Percentiles rank a stretch among this genome's conserved stretches.
These are phyloP conservation scores for Leptinotarsa tumamoca DNA, from an alignment of 2,888 invertebrate species.

Conservation along the genomic window DNA sequence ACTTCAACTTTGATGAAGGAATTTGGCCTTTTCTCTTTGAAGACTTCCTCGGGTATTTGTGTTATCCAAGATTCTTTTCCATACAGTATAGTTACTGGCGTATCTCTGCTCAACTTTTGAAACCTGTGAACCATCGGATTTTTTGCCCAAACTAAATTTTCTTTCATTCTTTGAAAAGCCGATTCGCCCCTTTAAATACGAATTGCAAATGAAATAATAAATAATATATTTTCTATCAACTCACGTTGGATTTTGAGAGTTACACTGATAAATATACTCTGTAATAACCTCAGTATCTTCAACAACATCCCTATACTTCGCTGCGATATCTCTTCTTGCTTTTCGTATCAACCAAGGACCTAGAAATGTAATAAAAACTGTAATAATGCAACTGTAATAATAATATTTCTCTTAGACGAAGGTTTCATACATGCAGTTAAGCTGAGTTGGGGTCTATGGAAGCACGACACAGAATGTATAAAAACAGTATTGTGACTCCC, in stretches of 20 bases:
- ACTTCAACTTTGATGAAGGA: constrained; percentile 86
- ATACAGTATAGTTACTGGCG: constrained; percentile 91
- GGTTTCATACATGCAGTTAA: too few relatives aligned
- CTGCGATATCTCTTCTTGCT: constrained; percentile 87
- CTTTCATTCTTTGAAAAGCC: constrained; percentile 86
- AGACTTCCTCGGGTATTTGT: constrained; percentile 81
- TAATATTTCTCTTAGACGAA: too few relatives aligned
- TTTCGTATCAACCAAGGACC: constrained; percentile 90
- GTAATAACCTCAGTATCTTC: constrained; percentile 81
- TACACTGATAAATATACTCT: constrained; percentile 96
- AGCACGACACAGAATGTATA: too few relatives aligned
- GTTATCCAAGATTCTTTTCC: constrained; percentile 97
- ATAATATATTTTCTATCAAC: constrained; percentile 54
- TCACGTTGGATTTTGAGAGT: constrained; percentile 90
- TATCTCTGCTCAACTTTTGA: constrained; percentile 73
- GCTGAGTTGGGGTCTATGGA: too few relatives aligned
- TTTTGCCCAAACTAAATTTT: constrained; percentile 94
- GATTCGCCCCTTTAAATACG: constrained; percentile 81
- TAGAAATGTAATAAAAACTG: constrained; percentile 56
- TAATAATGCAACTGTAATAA: too few relatives aligned
- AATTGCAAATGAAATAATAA: neutral
- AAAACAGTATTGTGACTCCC: too few relatives aligned
- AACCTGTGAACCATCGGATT: constrained; percentile 92
- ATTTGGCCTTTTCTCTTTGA: constrained; percentile 75
- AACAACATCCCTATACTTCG: constrained; percentile 79